Evolutionary conservation across 2,113 vertebrate genomes (phyloP).

Genomic region (Rhinoptilus africanus): DNA sequence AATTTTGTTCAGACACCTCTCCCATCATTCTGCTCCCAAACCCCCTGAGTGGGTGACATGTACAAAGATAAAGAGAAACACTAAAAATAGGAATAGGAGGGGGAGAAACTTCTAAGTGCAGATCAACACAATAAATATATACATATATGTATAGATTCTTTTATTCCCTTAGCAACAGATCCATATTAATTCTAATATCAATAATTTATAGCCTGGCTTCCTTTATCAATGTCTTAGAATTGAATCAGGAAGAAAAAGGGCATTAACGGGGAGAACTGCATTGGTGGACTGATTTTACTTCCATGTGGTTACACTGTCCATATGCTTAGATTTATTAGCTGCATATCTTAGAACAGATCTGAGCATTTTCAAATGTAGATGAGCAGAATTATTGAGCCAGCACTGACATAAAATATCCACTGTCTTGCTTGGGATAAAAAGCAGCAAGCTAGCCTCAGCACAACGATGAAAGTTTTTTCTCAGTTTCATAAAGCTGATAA

Average conservation of each 20-base stretch:
- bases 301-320: not conserved
- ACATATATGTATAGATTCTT: not conserved
- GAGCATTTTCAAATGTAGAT: constrained; percentile 24
- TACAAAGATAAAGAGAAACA: not conserved
- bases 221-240: constrained; percentile 48
- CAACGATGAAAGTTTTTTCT: not conserved
- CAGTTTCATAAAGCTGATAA: not conserved
- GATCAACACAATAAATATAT: not conserved
- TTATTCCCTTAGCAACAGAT: constrained; percentile 19
- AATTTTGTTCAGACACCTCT: not conserved
- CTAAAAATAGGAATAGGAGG: not conserved
- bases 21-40: not conserved
- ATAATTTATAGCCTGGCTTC: constrained; percentile 52
- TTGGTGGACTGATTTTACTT: constrained; percentile 34
- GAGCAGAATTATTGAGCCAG: not conserved
- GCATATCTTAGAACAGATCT: not conserved
- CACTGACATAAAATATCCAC: not conserved
- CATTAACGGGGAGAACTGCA: not conserved
- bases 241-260: not conserved
- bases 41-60: not conserved
- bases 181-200: constrained; percentile 61
- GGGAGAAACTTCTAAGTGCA: not conserved
- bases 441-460: not conserved
- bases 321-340: constrained; percentile 12
- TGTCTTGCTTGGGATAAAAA: not conserved